A percentile compares a stretch with the other conserved stretches of the same genome.
phyloP scores from a whole-genome alignment of 35 echinoderm and acorn worm genomes.

The Chiridota heheva region DNA sequence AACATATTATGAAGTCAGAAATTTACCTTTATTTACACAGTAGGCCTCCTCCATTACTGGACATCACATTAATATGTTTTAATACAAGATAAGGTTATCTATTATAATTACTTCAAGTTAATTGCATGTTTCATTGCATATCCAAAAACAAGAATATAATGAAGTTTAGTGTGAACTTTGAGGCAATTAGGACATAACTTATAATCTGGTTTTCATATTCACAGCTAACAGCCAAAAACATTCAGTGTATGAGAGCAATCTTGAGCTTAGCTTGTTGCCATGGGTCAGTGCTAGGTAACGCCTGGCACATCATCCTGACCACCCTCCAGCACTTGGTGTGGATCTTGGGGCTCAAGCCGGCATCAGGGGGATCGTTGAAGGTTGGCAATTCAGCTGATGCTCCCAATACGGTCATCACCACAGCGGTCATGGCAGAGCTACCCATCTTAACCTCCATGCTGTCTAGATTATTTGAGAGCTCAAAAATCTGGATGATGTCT shows the following conservation, averaged over 20 bases:
- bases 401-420: slow-evolving; percentile 94
- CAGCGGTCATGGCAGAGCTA: slow-evolving; percentile 93
- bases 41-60: no score
- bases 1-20: no score
- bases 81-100: no score
- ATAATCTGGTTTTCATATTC: not conserved
- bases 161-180: no score
- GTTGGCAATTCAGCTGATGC: slow-evolving; percentile 59
- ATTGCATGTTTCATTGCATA: no score
- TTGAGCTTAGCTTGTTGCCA: slow-evolving; percentile 87
- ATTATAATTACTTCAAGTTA: no score
- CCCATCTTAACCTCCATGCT: slow-evolving; percentile 90
- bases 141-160: no score
- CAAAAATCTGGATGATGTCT: slow-evolving; percentile 96
- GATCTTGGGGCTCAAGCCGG: slow-evolving; percentile 94
- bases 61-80: no score
- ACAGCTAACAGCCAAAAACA: slow-evolving; percentile 96
- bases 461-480: slow-evolving; percentile 95
- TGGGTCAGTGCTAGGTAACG: slow-evolving; percentile 84
- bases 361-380: slow-evolving; percentile 72
- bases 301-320: slow-evolving; percentile 94
- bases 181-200: no score
- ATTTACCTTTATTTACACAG: no score
- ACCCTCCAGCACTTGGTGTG: slow-evolving; percentile 96
- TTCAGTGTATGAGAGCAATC: slow-evolving; percentile 98